Percentiles rank a stretch among this genome's conserved stretches.
phyloP scores from a whole-genome alignment of 2,888 invertebrate genomes.

The Drosophila vallismaia region DNA sequence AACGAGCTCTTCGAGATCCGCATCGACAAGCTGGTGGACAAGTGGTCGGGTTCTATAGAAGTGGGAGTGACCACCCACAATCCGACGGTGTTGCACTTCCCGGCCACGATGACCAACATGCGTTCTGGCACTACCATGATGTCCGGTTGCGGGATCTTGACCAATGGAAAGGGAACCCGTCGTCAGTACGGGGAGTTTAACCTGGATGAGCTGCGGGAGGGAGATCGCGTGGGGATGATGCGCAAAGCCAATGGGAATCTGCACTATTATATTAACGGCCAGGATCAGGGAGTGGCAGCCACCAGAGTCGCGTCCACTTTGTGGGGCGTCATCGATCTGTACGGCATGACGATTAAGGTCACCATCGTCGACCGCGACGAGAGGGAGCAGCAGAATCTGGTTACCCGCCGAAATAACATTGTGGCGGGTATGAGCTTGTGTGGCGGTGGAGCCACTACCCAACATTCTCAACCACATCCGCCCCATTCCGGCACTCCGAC shows the following conservation, averaged over 20 bases:
- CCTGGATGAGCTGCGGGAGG: slow-evolving; percentile 95
- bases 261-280: slow-evolving; percentile 96
- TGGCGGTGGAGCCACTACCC: slow-evolving; percentile 12
- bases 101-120: slow-evolving; percentile 99
- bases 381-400: slow-evolving; percentile 90
- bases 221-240: slow-evolving; percentile 96
- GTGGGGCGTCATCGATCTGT: slow-evolving; percentile 97
- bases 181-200: slow-evolving; percentile 97
- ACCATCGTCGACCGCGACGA: slow-evolving; percentile 94
- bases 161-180: slow-evolving; percentile 96
- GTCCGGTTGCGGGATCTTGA: slow-evolving; percentile 98
- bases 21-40: slow-evolving; percentile 95
- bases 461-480: slow-evolving; percentile 26
- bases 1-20: slow-evolving; percentile 97
- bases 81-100: slow-evolving; percentile 94
- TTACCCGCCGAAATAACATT: slow-evolving; percentile 88
- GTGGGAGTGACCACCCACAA: slow-evolving; percentile 97
- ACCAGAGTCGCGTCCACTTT: slow-evolving; percentile 91
- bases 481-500: slow-evolving; percentile 74
- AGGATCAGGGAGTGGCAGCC: slow-evolving; percentile 96
- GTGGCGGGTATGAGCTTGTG: slow-evolving; percentile 68
- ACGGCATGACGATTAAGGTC: slow-evolving; percentile 96
- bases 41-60: slow-evolving; percentile 91
- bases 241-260: slow-evolving; percentile 92
- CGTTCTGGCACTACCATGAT: slow-evolving; percentile 96